Evolutionary conservation across 2,797 vertebrate species (phyloP), one percentile per base, ranked within the genome.

Genomic region (Sarcoramphus papa): DNA sequence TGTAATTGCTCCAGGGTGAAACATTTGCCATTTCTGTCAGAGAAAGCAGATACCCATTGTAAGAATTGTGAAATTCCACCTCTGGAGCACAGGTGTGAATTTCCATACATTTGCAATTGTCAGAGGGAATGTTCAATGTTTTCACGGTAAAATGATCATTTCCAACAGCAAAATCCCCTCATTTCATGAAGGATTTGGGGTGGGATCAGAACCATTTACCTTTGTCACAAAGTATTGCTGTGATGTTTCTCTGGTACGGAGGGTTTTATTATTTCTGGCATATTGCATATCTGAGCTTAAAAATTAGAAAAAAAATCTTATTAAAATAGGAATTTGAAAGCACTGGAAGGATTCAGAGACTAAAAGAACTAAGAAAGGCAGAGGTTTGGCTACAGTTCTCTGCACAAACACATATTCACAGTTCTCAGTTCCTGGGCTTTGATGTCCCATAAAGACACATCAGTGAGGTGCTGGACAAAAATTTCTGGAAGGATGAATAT

Each of bases 61-160:
- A 84, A 72, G 56, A 68, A 92, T 48, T 77, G 33, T 67, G 54
- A 84, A 95, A 87, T 89, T 70, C 90, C 41, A 86, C 74, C 88
- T 90, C 77, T 48, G 28, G 50, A 95, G 79, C 64, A 90, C 85
- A 94, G 82, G 50, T 91, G 50, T 76, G 65, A 79, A 94, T 96
- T 96, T 94, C 81, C 65, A 65, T 65, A 73, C 41, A 88, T 91
- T 80, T 91, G 21, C 63, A 92, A 85, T 85, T 90, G 70, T 89
- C 84, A 81, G n/a, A 92, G 56, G 54, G 51, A 88, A 88, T 37
- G 41, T 83, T 88, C 74, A 72, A 3, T 63, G 53, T 86, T 94
- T 96, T 90, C 47, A 57, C 67, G 62, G 50, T 63, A 80, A 93
- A 79, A 77, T 14, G 24, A 86, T 86, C 6, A 43, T 60, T 92